Percentiles rank a stretch among this genome's conserved stretches.
phyloP scores from a whole-genome alignment of 2,113 vertebrate species.

The Caracal caracal region DNA sequence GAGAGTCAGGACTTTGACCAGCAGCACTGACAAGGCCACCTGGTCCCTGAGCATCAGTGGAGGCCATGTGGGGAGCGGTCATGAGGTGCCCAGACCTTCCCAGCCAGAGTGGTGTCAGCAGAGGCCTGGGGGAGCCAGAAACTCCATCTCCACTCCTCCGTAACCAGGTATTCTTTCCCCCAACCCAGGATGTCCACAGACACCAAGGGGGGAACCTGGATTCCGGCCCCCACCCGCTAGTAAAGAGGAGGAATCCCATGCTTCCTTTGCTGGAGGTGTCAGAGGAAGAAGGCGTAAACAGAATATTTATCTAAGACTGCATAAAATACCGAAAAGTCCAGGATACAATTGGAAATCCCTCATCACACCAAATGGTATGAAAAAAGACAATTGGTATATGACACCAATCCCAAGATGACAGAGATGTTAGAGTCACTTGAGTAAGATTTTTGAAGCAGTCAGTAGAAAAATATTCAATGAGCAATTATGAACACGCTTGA shows the following conservation, averaged over 20 bases:
- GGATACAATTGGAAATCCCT: not conserved
- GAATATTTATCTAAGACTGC: not conserved
- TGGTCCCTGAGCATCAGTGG: not conserved
- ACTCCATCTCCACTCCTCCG: not conserved
- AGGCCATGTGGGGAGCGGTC: not conserved
- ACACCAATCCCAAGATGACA: not conserved
- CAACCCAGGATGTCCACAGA: not conserved
- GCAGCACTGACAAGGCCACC: not conserved
- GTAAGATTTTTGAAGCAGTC: not conserved
- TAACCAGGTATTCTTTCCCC: not conserved
- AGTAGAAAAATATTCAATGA: not conserved
- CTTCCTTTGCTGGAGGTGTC: not conserved
- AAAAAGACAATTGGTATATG: not conserved
- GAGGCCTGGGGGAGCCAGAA: not conserved
- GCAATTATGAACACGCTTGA: not conserved
- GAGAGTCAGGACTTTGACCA: not conserved
- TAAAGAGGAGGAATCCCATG: not conserved
- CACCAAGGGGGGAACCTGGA: not conserved
- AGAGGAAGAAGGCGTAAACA: not conserved
- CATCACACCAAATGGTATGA: not conserved
- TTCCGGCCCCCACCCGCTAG: not conserved
- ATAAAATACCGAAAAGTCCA: not conserved
- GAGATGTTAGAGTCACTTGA: not conserved
- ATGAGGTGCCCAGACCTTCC: not conserved
- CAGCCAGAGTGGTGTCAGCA: not conserved